Conservation (phyloP, 2,888 invertebrate species). For the Lissocephala sabroskyi region DNA sequence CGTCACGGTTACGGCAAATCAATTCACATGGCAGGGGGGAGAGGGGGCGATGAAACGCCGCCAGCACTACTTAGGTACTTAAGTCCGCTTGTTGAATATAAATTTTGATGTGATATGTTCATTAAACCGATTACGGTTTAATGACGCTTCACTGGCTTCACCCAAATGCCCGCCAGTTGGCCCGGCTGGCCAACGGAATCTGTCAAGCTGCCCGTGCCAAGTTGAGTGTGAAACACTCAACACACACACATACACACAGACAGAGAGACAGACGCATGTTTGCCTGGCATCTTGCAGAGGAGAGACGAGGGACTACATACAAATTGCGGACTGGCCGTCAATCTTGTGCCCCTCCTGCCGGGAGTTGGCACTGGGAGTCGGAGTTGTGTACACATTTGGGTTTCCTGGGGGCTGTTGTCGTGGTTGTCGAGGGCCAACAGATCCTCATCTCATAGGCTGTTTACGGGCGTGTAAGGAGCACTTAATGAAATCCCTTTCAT, state of each 20-base stretch:
- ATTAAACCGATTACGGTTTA: constrained; percentile 41
- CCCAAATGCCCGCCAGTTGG: constrained; percentile 1
- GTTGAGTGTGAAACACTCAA: constrained; percentile 39
- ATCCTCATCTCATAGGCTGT: too few species aligned
- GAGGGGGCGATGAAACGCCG: background rate
- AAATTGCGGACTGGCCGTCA: too few species aligned
- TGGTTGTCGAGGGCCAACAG: too few species aligned
- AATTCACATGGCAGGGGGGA: background rate
- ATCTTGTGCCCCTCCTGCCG: too few species aligned
- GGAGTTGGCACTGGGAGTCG: too few species aligned
- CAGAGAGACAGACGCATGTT: constrained; percentile 4
- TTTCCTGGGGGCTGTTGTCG: too few species aligned
- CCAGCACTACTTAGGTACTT: background rate
- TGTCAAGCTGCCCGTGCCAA: too few species aligned
- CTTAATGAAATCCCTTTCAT: too few species aligned
- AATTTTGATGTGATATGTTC: constrained; percentile 24
- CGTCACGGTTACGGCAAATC: background rate
- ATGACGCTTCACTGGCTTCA: constrained; percentile 18
- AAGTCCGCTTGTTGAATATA: constrained; percentile 4
- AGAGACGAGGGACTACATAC: too few species aligned
- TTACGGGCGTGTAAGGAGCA: too few species aligned
- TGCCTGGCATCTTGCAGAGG: too few species aligned
- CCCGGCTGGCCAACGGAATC: background rate
- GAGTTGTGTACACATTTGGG: too few species aligned
- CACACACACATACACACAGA: constrained; percentile 4